Base-by-base conservation (phyloP, 1,140 invertebrate genomes). In the Scaptomyza hsui region DNA sequence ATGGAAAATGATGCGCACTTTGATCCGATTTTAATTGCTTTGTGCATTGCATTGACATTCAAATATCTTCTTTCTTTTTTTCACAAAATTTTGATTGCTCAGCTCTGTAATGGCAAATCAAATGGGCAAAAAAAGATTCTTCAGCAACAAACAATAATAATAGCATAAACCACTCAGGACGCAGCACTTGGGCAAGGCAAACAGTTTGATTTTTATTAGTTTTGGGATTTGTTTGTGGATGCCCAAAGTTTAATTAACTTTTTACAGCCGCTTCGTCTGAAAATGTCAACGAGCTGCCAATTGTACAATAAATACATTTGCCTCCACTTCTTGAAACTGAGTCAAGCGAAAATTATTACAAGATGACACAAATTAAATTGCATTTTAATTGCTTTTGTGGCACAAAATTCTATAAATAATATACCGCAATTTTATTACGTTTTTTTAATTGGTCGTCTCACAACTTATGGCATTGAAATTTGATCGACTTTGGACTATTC, bases 191-290 rank as follows among this genome's bases (percentile, higher is more conserved):
- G 18, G 15, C 24, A 39, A 21, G 5, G 39, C 26, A 44, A 68
- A 44, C 39, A 65, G 21, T 24, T 52, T 41, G n/a, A 42, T 59
- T 79, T 72, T 70, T 76, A 83, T 83, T 83, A 85, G 63, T 68
- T 56, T 42, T 65, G 72, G 67, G 56, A 85, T 85, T 71, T 61
- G 44, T 44, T 55, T 72, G 62, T 6, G 16, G 63, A 39, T 51
- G 21, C 41, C 55, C 37, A 26, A 26, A 65, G 69, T 73, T 73
- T 77, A 86, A 85, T 85, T 86, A 80, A 86, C 64, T 71, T 39
- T 29, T 64, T 67, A 65, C 21, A 51, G 37, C 59, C 16, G 18
- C 29, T 48, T 42, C 41, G 49, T 60, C 19, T n/a, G 21, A 16
- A 39, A 73, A 45, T 76, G 41, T 62, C 80, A 65, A 39, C 24